Percentiles rank a stretch among this genome's conserved stretches.
phyloP scores from a whole-genome alignment of 2,888 invertebrate genomes.

The Drosophila barbarae region DNA sequence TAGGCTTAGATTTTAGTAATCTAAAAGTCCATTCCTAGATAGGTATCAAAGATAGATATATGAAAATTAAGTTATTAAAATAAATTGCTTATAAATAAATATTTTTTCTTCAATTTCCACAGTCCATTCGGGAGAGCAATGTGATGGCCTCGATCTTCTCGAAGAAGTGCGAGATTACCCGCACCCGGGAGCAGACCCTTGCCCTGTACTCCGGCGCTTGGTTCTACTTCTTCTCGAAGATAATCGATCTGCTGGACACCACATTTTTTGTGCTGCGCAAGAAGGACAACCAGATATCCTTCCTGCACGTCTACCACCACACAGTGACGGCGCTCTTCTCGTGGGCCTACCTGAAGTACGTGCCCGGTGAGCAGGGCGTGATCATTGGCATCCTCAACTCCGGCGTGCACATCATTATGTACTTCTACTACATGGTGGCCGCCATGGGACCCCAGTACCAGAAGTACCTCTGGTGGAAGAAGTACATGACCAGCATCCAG shows the following conservation, averaged over 20 bases:
- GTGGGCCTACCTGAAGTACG: slow-evolving; percentile 89
- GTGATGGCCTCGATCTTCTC: slow-evolving; percentile 73
- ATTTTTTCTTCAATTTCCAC: neutral
- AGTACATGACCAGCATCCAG: slow-evolving; percentile 81
- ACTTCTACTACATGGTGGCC: slow-evolving; percentile 81
- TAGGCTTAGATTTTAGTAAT: neutral
- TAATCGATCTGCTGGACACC: slow-evolving; percentile 88
- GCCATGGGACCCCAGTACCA: slow-evolving; percentile 81
- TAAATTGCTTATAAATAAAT: too few relatives aligned
- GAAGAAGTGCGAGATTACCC: slow-evolving; percentile 76
- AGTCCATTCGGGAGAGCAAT: slow-evolving; percentile 76
- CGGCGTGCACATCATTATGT: slow-evolving; percentile 81
- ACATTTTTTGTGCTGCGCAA: slow-evolving; percentile 94
- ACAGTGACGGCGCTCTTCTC: slow-evolving; percentile 88
- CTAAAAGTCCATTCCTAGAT: neutral
- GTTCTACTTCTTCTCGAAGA: slow-evolving; percentile 90
- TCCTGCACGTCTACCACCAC: slow-evolving; percentile 94
- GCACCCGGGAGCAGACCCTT: slow-evolving; percentile 81
- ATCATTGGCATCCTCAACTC: slow-evolving; percentile 81
- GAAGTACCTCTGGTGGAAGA: slow-evolving; percentile 82
- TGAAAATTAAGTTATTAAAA: too few relatives aligned
- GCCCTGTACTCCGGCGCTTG: slow-evolving; percentile 82
- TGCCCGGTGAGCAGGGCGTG: slow-evolving; percentile 82
- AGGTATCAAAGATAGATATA: too few relatives aligned
- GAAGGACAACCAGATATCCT: slow-evolving; percentile 92